Conservation (phyloP, 2,888 invertebrate genomes). For the Patella pellucida region DNA sequence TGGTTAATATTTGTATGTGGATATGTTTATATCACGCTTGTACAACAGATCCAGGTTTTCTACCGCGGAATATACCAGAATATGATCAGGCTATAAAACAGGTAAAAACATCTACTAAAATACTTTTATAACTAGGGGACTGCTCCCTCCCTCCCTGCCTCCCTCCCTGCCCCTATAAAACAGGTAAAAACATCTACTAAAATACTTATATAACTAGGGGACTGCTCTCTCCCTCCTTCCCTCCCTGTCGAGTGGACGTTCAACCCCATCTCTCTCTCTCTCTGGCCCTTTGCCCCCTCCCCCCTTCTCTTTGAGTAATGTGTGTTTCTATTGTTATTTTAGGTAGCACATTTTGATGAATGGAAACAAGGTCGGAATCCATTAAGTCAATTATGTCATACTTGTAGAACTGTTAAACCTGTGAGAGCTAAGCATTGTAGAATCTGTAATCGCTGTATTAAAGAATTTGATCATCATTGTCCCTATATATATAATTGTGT, state of each 20-base stretch:
- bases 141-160: background rate
- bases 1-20: slow-evolving; percentile 94
- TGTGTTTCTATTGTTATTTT: slow-evolving; percentile 59
- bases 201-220: background rate
- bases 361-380: slow-evolving; percentile 85
- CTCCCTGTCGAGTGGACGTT: background rate
- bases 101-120: slow-evolving; percentile 42
- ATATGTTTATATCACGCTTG: slow-evolving; percentile 91
- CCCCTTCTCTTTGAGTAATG: too few species aligned
- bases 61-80: slow-evolving; percentile 89
- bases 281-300: too few species aligned
- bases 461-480: slow-evolving; percentile 94
- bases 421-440: slow-evolving; percentile 92
- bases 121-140: background rate
- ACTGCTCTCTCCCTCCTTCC: background rate
- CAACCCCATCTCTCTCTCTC: too few species aligned
- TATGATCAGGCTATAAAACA: slow-evolving; percentile 88
- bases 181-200: slow-evolving; percentile 51
- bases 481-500: slow-evolving; percentile 96
- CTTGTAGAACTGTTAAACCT: slow-evolving; percentile 89
- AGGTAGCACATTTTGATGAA: slow-evolving; percentile 92
- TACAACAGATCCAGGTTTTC: slow-evolving; percentile 89
- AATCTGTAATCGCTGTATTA: slow-evolving; percentile 89
- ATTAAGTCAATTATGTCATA: slow-evolving; percentile 83
- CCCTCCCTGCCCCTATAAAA: slow-evolving; percentile 76